Evolutionary conservation across 1,140 invertebrate genomes (phyloP), one percentile per base, ranked within the genome.

Genomic region (Bathynomus jamesi): DNA sequence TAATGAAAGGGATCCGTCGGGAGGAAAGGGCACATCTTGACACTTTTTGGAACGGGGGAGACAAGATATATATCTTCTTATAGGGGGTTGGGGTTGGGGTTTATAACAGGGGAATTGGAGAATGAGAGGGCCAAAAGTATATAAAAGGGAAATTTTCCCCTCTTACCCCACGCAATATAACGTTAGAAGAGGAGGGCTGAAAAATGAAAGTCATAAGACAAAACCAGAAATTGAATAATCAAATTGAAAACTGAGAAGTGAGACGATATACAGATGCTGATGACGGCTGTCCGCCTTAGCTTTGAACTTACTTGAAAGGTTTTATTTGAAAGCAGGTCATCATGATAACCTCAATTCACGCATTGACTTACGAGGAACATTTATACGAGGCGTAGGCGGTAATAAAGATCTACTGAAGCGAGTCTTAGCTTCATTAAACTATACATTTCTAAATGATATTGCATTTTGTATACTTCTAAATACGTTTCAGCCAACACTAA

Each of bases 81-180:
- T 53, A 53, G 21, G 40, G 40, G 40, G n/a, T n/a, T n/a, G n/a
- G n/a, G n/a, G n/a, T n/a, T n/a, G n/a, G n/a, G n/a, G 40, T 53
- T 53, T 53, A 53, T 21, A 53, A 53, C 40, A 11, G 40, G 40
- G 40, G 40, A 53, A 53, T 53, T 53, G 40, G 40, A 53, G 40
- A 53, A 53, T 53, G 40, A 53, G 40, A 53, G 40, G 40, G 40
- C 40, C 40, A 53, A 53, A 53, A 53, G 40, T 53, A 53, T 53
- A 53, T 53, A 53, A 53, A 53, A 53, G 40, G 40, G 40, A 53
- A 53, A 53, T 53, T 53, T 53, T 53, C 40, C 40, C 40, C 40
- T 3, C 40, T 53, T 53, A 53, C 40, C 40, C 40, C 40, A 53
- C 40, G 21, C 21, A 53, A 53, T 17, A 21, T 17, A 53, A 17